Evolutionary conservation across 1,140 invertebrate genomes (phyloP), one percentile per base, ranked within the genome.

Genomic region (Dinoponera quadriceps): DNA sequence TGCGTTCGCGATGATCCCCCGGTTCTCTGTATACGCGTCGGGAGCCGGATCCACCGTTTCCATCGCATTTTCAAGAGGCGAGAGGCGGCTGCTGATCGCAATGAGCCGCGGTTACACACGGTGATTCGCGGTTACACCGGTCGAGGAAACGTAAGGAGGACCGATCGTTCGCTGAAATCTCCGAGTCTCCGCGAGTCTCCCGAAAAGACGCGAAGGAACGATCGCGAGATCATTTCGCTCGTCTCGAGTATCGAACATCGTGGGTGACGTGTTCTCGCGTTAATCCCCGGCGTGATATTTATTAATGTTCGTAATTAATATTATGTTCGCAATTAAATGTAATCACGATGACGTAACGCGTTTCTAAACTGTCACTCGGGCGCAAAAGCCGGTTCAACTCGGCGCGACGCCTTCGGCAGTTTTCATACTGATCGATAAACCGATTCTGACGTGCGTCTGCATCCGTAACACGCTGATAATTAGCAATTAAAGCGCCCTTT

Each of bases 381-480:
- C 49, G 13, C n/a, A 5, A 59, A 80, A 71, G 18, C 75, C 16
- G 38, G 33, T 78, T 48, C n/a, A 18, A 25, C n/a, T 38, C 27
- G 18, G 18, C 18, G 55, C 14, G 33, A 57, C 29, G 33, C 25
- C 38, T 48, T 13, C 49, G 33, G 65, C 20, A 1, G n/a, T 44
- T 68, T 54, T 29, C 49, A 25, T 27, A 14, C 3, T 29, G 48
- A 57, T 78, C 38, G 25, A 80, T 80, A 69, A 57, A n/a, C 22
- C 51, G 69, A 71, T 80, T 71, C 1, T 18, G 54, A 57, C 38
- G 51, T 57, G 29, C 25, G 22, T 16, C 60, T 78, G 48, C 51
- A 51, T 78, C 57, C 68, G 63, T 69, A 78, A 69, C 75, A 59
- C 69, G n/a, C 51, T 71, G 75, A 80, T 80, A 80, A 71, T 71